phyloP scores from a whole-genome alignment of 2,797 vertebrate species.

The Manis pentadactyla region DNA sequence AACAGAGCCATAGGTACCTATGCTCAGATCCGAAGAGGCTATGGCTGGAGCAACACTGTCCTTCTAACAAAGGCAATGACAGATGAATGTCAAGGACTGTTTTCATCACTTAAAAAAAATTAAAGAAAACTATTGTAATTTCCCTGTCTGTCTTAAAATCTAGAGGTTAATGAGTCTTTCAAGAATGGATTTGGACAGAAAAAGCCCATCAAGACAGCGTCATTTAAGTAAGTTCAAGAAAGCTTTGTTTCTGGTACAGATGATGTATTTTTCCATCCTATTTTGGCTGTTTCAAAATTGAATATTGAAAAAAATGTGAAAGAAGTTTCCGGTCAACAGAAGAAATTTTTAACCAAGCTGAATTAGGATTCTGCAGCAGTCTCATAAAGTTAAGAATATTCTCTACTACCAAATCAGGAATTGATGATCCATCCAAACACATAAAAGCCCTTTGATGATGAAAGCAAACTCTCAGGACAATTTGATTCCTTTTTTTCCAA shows the following conservation, averaged over 20 bases:
- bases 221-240: neutral
- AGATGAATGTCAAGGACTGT: neutral
- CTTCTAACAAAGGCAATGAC: neutral
- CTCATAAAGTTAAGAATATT: neutral
- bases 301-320: conserved; percentile 1
- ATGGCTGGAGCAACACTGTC: neutral
- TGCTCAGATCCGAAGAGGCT: neutral
- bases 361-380: neutral
- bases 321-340: neutral
- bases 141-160: conserved; percentile 52
- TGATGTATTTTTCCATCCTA: conserved; percentile 48
- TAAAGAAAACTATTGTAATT: neutral
- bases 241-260: neutral
- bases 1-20: neutral
- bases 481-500: conserved; percentile 82
- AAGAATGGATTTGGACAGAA: conserved; percentile 39
- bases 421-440: neutral
- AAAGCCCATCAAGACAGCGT: neutral
- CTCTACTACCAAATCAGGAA: neutral
- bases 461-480: conserved; percentile 76
- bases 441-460: conserved; percentile 76
- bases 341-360: neutral
- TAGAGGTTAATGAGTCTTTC: conserved; percentile 39
- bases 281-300: conserved; percentile 44
- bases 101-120: conserved; percentile 29